phyloP scores from a whole-genome alignment of 1,140 invertebrate genomes.

The Drosophila varians region DNA sequence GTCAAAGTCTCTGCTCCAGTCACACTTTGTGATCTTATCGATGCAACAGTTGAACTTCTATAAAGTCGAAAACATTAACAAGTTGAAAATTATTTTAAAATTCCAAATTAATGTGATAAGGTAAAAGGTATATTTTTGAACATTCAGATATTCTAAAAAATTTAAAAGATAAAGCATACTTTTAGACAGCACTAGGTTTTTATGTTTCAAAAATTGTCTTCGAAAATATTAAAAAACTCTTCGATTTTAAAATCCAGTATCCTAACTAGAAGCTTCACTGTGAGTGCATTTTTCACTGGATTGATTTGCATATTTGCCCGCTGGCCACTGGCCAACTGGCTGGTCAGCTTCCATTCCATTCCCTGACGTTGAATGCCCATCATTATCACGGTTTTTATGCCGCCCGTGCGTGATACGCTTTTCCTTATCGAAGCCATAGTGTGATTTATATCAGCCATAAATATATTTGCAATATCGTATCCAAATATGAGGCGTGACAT shows the following conservation, averaged over 20 bases:
- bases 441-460: constrained; percentile 50
- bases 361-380: constrained; percentile 30
- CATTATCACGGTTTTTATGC: constrained; percentile 59
- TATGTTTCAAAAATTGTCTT: too few species aligned
- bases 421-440: constrained; percentile 46
- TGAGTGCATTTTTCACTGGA: constrained; percentile 13
- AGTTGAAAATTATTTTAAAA: too few species aligned
- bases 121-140: too few species aligned
- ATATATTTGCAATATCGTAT: constrained; percentile 42
- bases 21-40: constrained; percentile 51
- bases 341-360: constrained; percentile 10
- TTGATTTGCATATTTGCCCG: constrained; percentile 31
- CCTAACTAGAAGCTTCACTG: background rate
- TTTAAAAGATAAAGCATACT: background rate
- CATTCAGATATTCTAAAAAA: too few species aligned
- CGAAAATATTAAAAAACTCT: background rate
- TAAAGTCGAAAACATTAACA: background rate
- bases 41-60: constrained; percentile 29
- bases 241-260: too few species aligned
- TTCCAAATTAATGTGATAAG: too few species aligned
- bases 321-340: constrained; percentile 10
- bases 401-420: constrained; percentile 50
- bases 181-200: background rate
- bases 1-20: constrained; percentile 48
- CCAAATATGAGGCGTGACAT: constrained; percentile 35